A percentile compares a stretch with the other conserved stretches of the same genome.
phyloP scores from a whole-genome alignment of 1,140 invertebrate species.

The Anastatus disparis region DNA sequence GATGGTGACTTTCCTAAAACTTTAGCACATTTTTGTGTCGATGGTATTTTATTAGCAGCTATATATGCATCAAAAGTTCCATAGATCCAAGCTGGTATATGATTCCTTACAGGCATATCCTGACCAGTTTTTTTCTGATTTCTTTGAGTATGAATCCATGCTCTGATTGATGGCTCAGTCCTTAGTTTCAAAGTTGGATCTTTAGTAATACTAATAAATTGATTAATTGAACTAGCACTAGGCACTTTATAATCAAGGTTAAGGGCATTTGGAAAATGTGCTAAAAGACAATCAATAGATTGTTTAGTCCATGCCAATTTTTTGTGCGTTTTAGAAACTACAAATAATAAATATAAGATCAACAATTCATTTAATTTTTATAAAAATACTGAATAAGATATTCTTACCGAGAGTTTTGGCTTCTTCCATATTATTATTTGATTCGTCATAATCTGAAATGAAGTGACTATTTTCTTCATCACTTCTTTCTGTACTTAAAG shows the following conservation, averaged over 20 bases:
- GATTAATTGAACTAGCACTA: background rate
- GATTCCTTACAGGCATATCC: too few relatives aligned
- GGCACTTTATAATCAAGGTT: background rate
- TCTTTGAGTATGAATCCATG: conserved; percentile 10
- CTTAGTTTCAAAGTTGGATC: background rate
- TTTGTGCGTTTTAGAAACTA: background rate
- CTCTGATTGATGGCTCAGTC: background rate
- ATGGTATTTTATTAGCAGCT: too few relatives aligned
- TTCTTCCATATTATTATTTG: background rate
- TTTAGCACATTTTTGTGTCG: too few relatives aligned
- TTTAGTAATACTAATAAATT: background rate
- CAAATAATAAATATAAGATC: background rate
- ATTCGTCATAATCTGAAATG: background rate
- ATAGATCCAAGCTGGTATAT: too few relatives aligned
- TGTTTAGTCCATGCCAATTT: background rate
- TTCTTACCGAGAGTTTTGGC: background rate
- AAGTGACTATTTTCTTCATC: background rate
- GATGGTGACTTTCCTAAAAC: too few relatives aligned
- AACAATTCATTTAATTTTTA: background rate
- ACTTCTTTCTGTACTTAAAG: background rate
- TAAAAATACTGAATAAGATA: background rate
- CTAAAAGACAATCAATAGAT: background rate
- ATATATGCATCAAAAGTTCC: too few relatives aligned
- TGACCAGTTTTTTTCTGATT: too few relatives aligned
- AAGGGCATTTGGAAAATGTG: background rate